Evolutionary conservation across 2,797 vertebrate species (phyloP).

Genomic region (Nyctibius grandis): DNA sequence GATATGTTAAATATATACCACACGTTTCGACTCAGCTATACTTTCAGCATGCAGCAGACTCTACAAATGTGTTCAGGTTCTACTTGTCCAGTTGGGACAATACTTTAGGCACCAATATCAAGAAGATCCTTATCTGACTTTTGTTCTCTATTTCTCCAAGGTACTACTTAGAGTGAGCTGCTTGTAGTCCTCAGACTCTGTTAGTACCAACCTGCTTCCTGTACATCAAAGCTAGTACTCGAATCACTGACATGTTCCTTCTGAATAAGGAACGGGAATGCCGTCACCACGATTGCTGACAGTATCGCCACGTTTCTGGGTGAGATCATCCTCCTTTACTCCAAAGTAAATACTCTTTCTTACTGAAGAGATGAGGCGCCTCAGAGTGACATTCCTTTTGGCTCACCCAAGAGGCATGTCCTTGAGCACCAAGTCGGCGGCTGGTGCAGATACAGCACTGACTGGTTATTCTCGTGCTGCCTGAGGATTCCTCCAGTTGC

Average conservation of each 20-base stretch:
- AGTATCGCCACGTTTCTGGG: background rate
- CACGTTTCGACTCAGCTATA: background rate
- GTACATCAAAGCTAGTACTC: rapidly evolving
- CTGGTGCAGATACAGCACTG: background rate
- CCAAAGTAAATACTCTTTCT: background rate
- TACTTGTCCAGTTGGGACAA: background rate
- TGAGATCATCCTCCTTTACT: background rate
- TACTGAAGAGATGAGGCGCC: background rate
- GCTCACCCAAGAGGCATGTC: background rate
- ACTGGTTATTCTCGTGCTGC: background rate
- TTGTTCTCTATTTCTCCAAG: background rate
- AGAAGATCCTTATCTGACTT: background rate
- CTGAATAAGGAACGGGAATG: background rate
- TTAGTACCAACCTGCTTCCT: background rate
- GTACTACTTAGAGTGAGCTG: background rate
- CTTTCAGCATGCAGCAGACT: background rate
- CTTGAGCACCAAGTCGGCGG: rapidly evolving
- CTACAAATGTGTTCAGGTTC: background rate
- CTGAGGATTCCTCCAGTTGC: background rate
- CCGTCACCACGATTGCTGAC: background rate
- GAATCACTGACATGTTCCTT: background rate
- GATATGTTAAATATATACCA: background rate
- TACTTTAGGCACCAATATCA: background rate
- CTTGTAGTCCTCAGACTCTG: no score
- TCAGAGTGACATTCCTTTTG: background rate